Evolutionary conservation across 2,888 invertebrate species (phyloP).

Genomic region (Saturnia pavonia): DNA sequence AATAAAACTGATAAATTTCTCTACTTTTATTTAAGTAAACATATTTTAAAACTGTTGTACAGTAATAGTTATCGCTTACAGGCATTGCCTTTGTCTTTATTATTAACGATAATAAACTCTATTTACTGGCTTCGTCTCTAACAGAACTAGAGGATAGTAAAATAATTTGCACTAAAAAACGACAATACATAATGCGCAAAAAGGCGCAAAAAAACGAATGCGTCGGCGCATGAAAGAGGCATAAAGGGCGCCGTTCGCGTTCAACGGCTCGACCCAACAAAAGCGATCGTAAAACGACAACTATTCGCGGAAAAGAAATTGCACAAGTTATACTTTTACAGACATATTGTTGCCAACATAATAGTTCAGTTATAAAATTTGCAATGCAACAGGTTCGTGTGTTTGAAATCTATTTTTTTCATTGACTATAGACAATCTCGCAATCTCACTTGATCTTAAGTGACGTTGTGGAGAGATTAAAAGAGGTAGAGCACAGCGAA

Average conservation of each 20-base stretch:
- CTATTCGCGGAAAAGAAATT: slow-evolving; percentile 75
- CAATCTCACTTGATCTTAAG: neutral
- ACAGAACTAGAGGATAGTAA: slow-evolving; percentile 38
- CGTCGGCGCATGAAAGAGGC: slow-evolving; percentile 29
- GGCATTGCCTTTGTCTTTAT: slow-evolving; percentile 14
- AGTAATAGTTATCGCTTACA: neutral
- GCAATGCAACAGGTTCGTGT: neutral
- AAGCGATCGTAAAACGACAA: slow-evolving; percentile 61
- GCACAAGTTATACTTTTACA: slow-evolving; percentile 52
- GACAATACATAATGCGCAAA: slow-evolving; percentile 46
- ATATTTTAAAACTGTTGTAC: neutral
- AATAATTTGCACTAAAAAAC: slow-evolving; percentile 57
- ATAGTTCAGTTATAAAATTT: neutral
- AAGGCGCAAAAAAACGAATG: slow-evolving; percentile 30
- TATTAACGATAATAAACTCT: slow-evolving; percentile 18
- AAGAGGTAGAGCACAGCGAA: too few relatives aligned
- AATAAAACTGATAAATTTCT: neutral
- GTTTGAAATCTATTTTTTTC: neutral
- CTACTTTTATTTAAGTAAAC: neutral
- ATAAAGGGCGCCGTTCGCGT: slow-evolving; percentile 24
- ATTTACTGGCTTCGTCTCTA: neutral
- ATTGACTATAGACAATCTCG: too few relatives aligned
- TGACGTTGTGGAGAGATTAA: too few relatives aligned
- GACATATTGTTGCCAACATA: slow-evolving; percentile 13
- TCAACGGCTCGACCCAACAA: slow-evolving; percentile 54